Evolutionary conservation across 2,888 invertebrate genomes (phyloP).

Genomic region (Campopleginae sp.): DNA sequence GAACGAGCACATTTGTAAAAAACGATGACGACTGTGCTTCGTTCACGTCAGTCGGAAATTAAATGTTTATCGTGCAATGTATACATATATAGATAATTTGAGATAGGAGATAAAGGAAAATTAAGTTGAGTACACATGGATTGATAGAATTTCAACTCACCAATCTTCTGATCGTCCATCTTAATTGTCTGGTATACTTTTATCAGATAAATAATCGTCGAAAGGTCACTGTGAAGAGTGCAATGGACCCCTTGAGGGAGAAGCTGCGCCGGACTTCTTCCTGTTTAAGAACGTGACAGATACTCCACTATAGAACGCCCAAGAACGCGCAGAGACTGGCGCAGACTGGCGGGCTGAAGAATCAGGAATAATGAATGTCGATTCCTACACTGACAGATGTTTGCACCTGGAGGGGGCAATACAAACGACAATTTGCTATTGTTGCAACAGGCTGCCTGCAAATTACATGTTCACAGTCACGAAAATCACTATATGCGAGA

Average conservation of each 20-base stretch:
- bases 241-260: neutral
- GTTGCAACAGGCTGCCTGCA: neutral
- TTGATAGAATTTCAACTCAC: slow-evolving; percentile 34
- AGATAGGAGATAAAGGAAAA: neutral
- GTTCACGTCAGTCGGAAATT: slow-evolving; percentile 39
- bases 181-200: slow-evolving; percentile 35
- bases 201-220: slow-evolving; percentile 13
- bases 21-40: slow-evolving; percentile 52
- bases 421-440: neutral
- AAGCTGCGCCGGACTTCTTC: slow-evolving; percentile 19
- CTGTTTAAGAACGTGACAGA: neutral
- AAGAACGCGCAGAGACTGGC: slow-evolving; percentile 22
- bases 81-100: neutral
- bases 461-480: neutral
- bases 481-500: slow-evolving; percentile 17
- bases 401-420: slow-evolving; percentile 3
- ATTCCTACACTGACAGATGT: neutral
- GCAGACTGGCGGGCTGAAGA: slow-evolving; percentile 11
- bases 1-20: slow-evolving; percentile 16
- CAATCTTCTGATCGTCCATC: slow-evolving; percentile 65
- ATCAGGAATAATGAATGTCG: slow-evolving; percentile 6
- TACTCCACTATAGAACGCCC: neutral
- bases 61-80: slow-evolving; percentile 40
- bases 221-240: slow-evolving; percentile 5
- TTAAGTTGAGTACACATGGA: slow-evolving; percentile 5